Evolutionary conservation across 30 jellyfish, hydroid and myxozoan species (phyloP).

Genomic region (Hydra vulgaris): DNA sequence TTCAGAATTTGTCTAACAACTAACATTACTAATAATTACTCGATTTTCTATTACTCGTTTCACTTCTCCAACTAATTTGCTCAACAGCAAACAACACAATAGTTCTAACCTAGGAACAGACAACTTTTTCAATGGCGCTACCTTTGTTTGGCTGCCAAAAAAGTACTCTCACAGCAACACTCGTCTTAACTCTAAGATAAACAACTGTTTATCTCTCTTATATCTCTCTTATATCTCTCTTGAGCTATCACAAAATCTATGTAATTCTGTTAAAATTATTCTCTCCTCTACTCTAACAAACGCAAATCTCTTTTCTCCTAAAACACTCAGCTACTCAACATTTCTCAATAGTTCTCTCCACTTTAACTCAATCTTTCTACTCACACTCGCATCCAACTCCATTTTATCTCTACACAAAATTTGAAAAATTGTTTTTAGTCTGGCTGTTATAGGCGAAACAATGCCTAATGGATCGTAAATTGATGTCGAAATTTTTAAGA

Average conservation of each 20-base stretch:
- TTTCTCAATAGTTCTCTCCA: not conserved
- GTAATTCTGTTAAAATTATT: conserved; percentile 22
- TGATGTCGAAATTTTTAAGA: conserved; percentile 52
- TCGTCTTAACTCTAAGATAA: conserved; percentile 35
- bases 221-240: conserved; percentile 34
- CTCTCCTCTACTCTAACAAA: not conserved
- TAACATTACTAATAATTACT: too few relatives aligned
- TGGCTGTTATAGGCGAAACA: too few relatives aligned
- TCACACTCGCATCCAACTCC: not conserved
- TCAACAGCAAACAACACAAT: conserved; percentile 45
- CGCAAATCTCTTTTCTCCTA: not conserved
- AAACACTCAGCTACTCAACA: not conserved
- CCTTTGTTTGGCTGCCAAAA: conserved; percentile 61
- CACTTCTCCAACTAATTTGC: conserved; percentile 34
- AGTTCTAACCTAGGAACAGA: conserved; percentile 59
- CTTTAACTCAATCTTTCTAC: not conserved
- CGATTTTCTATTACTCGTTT: too few relatives aligned
- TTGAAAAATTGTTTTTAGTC: too few relatives aligned
- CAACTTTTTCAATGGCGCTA: conserved; percentile 42
- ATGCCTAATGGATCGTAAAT: conserved; percentile 76
- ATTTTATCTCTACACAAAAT: too few relatives aligned
- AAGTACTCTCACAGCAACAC: conserved; percentile 29
- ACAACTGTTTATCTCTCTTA: conserved; percentile 62
- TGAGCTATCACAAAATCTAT: conserved; percentile 58
- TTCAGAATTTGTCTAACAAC: conserved; percentile 54